These are phyloP conservation scores for Stegana nigrithorax DNA, from an alignment of 2,888 invertebrate species.

Conservation along the genomic window DNA sequence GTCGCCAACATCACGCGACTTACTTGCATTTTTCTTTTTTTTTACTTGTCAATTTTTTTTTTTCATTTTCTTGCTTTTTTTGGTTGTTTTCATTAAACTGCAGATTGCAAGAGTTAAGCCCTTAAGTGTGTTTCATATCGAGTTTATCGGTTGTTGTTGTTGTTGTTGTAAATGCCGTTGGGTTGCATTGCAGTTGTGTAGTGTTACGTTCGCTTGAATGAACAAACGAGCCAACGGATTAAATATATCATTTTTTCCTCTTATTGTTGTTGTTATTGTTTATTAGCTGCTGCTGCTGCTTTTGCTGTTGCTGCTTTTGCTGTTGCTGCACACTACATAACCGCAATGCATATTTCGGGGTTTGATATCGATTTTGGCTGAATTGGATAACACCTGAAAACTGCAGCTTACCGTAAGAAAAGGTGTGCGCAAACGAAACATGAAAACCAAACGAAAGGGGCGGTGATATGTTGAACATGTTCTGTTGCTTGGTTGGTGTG, in stretches of 20 bases:
- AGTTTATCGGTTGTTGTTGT: conserved; percentile 46
- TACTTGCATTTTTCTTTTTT: too few species aligned
- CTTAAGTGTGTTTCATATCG: conserved; percentile 61
- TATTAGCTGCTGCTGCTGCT: conserved; percentile 4
- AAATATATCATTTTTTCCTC: conserved; percentile 56
- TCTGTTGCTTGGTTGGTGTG: too few species aligned
- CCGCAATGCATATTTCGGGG: background rate
- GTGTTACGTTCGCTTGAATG: conserved; percentile 40
- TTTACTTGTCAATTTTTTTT: too few species aligned
- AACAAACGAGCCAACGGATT: conserved; percentile 49
- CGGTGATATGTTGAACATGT: too few species aligned
- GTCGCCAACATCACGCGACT: conserved; percentile 10
- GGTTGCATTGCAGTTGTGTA: too few species aligned
- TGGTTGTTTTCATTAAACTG: conserved; percentile 50
- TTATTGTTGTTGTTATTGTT: conserved; percentile 42
- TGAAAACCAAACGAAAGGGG: too few species aligned
- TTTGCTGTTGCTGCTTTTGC: background rate
- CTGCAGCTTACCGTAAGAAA: conserved; percentile 41
- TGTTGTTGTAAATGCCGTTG: conserved; percentile 30
- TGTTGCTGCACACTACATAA: background rate
- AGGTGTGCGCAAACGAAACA: conserved; percentile 34
- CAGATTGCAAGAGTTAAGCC: conserved; percentile 60
- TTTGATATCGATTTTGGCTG: background rate
- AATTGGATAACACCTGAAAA: conserved; percentile 56
- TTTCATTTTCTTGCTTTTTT: conserved; percentile 48